A percentile compares a stretch with the other conserved stretches of the same genome.
phyloP scores from a whole-genome alignment of 2,113 vertebrate species.

The Paradoxurus hermaphroditus region DNA sequence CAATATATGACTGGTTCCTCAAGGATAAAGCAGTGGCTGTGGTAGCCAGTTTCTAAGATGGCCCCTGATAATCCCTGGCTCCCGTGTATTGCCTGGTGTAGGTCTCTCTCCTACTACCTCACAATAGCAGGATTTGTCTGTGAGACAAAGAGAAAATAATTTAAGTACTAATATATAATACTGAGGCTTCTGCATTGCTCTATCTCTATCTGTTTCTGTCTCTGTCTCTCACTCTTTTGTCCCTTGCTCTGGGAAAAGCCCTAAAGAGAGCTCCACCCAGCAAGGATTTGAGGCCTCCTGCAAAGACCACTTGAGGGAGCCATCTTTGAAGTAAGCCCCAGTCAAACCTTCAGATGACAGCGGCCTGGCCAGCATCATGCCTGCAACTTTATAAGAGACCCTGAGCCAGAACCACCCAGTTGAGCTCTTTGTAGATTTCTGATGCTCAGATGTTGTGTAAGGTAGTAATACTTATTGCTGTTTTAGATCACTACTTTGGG shows the following conservation, averaged over 20 bases:
- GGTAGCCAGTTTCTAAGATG: not conserved
- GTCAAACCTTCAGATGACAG: not conserved
- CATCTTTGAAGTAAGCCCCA: not conserved
- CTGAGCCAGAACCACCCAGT: not conserved
- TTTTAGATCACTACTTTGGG: not conserved
- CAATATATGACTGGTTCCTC: not conserved
- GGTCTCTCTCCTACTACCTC: accelerated
- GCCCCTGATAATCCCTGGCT: not conserved
- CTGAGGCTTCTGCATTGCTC: not conserved
- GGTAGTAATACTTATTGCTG: not conserved
- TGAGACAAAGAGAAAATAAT: not conserved
- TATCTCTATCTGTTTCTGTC: not conserved
- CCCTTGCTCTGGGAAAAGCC: not conserved
- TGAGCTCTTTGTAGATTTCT: not conserved
- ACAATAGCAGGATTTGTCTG: not conserved
- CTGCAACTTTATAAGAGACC: not conserved
- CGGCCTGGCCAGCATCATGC: not conserved
- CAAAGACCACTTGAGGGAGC: not conserved
- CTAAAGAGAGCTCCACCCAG: not conserved
- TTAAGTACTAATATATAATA: not conserved
- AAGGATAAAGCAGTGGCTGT: not conserved
- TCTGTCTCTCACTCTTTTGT: not conserved
- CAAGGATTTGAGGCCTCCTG: not conserved
- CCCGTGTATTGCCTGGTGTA: no score
- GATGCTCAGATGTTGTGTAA: not conserved